Evolutionary conservation across 2,888 invertebrate species (phyloP), one percentile per base, ranked within the genome.

Genomic region (Papilio demoleus): DNA sequence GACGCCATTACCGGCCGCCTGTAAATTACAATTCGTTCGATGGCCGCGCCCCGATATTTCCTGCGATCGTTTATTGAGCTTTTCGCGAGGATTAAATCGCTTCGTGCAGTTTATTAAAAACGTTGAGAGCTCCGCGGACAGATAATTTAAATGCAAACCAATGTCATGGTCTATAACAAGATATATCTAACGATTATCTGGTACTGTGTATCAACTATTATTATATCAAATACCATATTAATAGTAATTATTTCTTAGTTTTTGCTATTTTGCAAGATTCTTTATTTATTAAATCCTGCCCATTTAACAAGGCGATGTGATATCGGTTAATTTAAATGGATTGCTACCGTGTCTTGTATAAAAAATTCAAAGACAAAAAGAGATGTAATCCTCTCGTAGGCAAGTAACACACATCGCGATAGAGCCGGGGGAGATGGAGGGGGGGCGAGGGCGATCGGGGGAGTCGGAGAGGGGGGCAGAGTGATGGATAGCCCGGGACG

Each of bases 401-500:
- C 81, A 81, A 31, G 83, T 79, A 76, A 78, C 87, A 86, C 88
- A 88, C 85, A 88, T 88, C 87, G 82, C 89, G 88, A 88, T 88
- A 84, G 86, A 77, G 70, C 76, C n/a, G 27, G 53, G 53, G 53
- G 79, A 82, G 79, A 83, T 86, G 83, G 84, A 56, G 53, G 53
- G 86, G 77, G 70, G 76, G 78, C 81, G 79, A 83, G 87, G 83
- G 84, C 85, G 87, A 80, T 88, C 89, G 89, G 88, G 86, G 88
- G 85, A 84, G 85, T 79, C 83, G 82, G 85, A 85, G 76, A 80
- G 83, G 83, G 83, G 87, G 88, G 87, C 82, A 82, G 89, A 88
- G 92, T 93, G 93, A 93, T 93, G 93, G 93, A 93, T 93, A 87
- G 91, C 89, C 84, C 85, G 89, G 90, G 91, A 93, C 92, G 93